Conservation (phyloP, 2,797 vertebrate species). For the Melanotaenia pygmaea region DNA sequence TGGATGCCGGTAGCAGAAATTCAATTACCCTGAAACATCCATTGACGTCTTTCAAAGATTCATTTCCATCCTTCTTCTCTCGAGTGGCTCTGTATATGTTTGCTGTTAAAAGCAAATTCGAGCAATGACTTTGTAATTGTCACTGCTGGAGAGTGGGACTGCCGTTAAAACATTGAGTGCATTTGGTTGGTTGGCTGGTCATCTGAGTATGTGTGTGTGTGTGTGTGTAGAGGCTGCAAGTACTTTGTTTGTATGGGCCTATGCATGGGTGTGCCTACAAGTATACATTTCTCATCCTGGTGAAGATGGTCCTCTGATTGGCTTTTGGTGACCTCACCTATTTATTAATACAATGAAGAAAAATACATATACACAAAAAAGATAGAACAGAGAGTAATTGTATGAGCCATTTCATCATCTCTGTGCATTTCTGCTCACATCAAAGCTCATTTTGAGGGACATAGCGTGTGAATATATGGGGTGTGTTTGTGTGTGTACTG, state of each 20-base stretch:
- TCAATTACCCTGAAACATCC: conserved; percentile 44
- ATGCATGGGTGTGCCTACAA: conserved; percentile 21
- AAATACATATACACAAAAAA: conserved; percentile 18
- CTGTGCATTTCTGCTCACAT: conserved; percentile 28
- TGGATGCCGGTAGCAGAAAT: conserved; percentile 13
- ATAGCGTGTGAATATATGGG: not conserved
- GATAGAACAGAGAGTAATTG: conserved; percentile 18
- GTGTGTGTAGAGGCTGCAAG: not conserved
- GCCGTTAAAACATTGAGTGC: conserved; percentile 18
- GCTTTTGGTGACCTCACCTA: conserved; percentile 65
- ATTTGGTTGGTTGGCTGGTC: not conserved
- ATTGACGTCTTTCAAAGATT: conserved; percentile 24
- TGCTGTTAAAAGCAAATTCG: conserved; percentile 26
- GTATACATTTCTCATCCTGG: conserved; percentile 59
- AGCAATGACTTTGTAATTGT: conserved; percentile 31
- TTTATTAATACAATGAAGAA: conserved; percentile 44
- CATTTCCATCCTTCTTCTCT: conserved; percentile 16
- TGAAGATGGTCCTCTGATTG: conserved; percentile 56
- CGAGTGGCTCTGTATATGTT: conserved; percentile 28
- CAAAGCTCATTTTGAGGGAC: conserved; percentile 12
- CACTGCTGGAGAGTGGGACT: conserved; percentile 23
- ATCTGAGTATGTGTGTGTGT: conserved; percentile 17
- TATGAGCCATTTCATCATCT: conserved; percentile 52
- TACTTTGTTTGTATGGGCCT: not conserved
- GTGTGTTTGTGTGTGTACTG: conserved; percentile 12